Evolutionary conservation across 64 coral and sea anemone species (phyloP), one percentile per base, ranked within the genome.

Genomic region (Montipora sp.): DNA sequence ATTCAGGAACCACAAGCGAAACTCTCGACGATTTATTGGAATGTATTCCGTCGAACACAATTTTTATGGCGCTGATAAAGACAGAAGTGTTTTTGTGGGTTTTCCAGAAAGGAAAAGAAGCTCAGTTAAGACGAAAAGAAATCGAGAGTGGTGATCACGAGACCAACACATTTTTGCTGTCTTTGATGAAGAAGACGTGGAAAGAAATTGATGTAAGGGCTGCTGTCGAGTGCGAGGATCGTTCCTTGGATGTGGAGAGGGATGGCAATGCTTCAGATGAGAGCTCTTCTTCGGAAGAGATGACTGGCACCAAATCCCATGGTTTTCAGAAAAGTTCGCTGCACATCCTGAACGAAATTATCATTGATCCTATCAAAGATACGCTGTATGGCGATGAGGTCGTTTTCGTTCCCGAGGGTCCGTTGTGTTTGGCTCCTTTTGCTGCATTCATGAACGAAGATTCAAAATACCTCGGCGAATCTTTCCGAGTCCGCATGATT

Each of bases 361-460:
- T 77, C 44, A 46, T 84, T 69, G 43, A 13, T 67, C 59, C 59
- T 47, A 84, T 84, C 8, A 1, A 47, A 20, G 81, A 84, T 46
- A 9, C 46, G 15, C 18, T 84, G 36, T 24, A 44, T 19, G 81
- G 61, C 44, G 23, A 69, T 19, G 81, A 84, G 22, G 20, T 84
- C 9, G 7, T 84, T 27, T 68, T 84, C 8, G 81, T 84, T 7
- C 81, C 81, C 2, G 81, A 48, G 15, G 75, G 81, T 84, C 61
- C 81, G 18, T 63, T 84, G 15, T 84, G 61, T 46, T 68, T 84
- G 59, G 81, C 61, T 49, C 81, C 81, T 69, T 84, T 84, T 45
- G 61, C 81, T 49, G 61, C 81, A 84, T 69, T 68, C 57, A 67
- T 44, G 57, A 24, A 84, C 44, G 14, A 24, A 47, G 18, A 47